phyloP scores from a whole-genome alignment of 2,113 vertebrate genomes.

The Butorides virescens region DNA sequence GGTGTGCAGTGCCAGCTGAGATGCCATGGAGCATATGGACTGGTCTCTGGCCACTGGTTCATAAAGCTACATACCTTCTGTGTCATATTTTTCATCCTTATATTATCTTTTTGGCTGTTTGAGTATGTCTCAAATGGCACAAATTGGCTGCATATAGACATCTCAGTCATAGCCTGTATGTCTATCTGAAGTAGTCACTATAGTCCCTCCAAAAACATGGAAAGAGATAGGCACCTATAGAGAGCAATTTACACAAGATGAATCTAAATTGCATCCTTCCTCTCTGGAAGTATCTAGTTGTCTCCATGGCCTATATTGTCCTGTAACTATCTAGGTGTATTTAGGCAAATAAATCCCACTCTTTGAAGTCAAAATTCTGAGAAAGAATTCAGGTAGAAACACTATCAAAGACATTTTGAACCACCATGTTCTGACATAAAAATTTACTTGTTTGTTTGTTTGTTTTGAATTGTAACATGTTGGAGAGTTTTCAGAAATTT shows the following conservation, averaged over 20 bases:
- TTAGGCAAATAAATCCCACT: not conserved
- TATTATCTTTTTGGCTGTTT: not conserved
- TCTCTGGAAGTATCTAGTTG: not conserved
- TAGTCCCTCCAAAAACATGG: not conserved
- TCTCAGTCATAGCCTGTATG: not conserved
- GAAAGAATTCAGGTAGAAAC: not conserved
- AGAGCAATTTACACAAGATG: not conserved
- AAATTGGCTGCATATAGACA: not conserved
- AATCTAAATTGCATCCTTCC: not conserved
- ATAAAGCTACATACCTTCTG: not conserved
- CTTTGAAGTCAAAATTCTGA: not conserved
- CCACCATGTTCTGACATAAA: not conserved
- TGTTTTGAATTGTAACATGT: not conserved
- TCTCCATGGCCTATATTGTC: not conserved
- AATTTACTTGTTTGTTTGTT: not conserved
- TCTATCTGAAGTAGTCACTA: not conserved
- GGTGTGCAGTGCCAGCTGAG: not conserved
- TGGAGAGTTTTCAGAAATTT: not conserved
- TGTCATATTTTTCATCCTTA: not conserved
- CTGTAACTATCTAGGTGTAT: not conserved
- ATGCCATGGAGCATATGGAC: not conserved
- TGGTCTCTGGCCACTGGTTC: not conserved
- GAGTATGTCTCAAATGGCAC: not conserved
- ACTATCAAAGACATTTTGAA: not conserved
- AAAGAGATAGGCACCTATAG: not conserved